Conservation (phyloP, 2,888 invertebrate species). For the Globia sparganii region DNA sequence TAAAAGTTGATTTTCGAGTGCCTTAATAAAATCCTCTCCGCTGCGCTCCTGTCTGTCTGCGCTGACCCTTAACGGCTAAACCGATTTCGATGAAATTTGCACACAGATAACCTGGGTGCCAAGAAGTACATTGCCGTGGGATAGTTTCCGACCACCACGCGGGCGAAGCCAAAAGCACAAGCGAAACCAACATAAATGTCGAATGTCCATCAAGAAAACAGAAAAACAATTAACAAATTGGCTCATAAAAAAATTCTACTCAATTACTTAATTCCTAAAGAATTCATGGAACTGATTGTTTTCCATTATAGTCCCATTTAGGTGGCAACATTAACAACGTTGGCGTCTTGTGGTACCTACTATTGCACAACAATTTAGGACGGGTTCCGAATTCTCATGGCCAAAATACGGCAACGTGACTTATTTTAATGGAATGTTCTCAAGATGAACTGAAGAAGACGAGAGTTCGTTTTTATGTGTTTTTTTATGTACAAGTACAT, state of each 20-base stretch:
- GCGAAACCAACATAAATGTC: neutral
- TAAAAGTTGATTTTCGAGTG: no score
- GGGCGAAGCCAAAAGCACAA: neutral
- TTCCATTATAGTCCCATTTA: slow-evolving; percentile 48
- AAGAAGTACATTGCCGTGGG: neutral
- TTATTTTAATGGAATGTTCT: slow-evolving; percentile 13
- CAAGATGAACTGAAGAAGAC: slow-evolving; percentile 10
- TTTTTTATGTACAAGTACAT: neutral
- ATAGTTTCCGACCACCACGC: neutral
- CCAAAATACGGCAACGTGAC: slow-evolving; percentile 17
- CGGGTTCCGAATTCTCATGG: slow-evolving; percentile 44
- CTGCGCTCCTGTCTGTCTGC: no score
- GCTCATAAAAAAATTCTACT: neutral
- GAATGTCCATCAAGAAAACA: neutral
- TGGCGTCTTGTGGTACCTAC: neutral
- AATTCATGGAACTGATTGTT: neutral
- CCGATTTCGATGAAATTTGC: neutral
- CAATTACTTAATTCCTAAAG: slow-evolving; percentile 2
- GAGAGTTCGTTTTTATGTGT: neutral
- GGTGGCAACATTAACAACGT: slow-evolving; percentile 17
- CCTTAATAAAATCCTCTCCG: no score
- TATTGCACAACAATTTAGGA: slow-evolving; percentile 62
- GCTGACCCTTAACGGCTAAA: no score
- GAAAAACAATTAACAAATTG: slow-evolving; percentile 15
- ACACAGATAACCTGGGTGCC: neutral